Evolutionary conservation across 2,797 vertebrate genomes (phyloP), one percentile per base, ranked within the genome.

Genomic region (Agapornis canus): DNA sequence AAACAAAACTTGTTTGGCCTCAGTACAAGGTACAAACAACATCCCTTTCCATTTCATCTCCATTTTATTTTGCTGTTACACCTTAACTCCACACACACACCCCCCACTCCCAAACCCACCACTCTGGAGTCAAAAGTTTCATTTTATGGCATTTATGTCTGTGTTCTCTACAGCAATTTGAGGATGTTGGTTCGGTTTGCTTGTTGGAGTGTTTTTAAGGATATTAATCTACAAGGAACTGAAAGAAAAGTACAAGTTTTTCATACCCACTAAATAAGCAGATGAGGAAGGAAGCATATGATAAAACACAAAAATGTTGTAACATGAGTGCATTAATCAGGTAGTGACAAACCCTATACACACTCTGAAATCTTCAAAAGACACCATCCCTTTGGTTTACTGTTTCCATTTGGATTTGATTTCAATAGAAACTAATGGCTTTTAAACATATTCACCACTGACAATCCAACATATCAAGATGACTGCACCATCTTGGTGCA

Each of bases 401-500:
- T 12, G 35, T 79, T 56, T 45, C 22, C 63, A 45, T 39, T 43
- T 69, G 60, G 42, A 31, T 76, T 76, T 71, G 17, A 54, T 56
- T 83, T 88, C 23, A 47, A n/a, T 45, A 27, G 10, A 75, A 83
- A 45, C 2, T 18, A 23, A 12, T 29, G 17, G 9, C 3, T 60
- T 76, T 59, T 29, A 42, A 84, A 69, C 15, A 6, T 25, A 76
- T 18, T 82, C 54, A 77, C 16, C 39, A 19, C 19, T 43, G 49
- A 52, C 16, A 80, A 54, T 7, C 3, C 2, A 40, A 32, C 31
- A 51, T 5, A n/a, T 0, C 5, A 35, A 35, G 35, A 35, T 35
- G 57, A 11, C 11, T 23, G 16, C 11, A 37, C 15, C 20, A 15
- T 7, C 13, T 43, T 22, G 10, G n/a, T 16, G 14, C 10, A 39